Percentiles rank a stretch among this genome's conserved stretches.
phyloP scores from a whole-genome alignment of 2,797 vertebrate species.

The Lates japonicus region DNA sequence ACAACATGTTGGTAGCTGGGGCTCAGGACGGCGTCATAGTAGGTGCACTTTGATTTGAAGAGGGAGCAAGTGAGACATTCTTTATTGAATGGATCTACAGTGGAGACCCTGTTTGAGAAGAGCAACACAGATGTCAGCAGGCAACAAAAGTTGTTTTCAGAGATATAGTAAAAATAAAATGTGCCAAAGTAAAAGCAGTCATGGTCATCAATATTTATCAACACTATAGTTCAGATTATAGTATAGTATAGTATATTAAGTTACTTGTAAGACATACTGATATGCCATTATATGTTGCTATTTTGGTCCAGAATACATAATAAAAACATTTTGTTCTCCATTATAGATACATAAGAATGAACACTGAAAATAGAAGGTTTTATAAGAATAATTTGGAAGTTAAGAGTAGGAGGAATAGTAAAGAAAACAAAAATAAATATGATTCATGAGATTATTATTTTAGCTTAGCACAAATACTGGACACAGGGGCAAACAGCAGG shows the following conservation, averaged over 20 bases:
- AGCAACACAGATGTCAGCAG: neutral
- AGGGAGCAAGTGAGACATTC: constrained; percentile 83
- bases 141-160: neutral
- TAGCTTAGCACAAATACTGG: too few relatives aligned
- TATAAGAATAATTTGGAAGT: too few relatives aligned
- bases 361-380: neutral
- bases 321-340: too few relatives aligned
- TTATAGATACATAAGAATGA: too few relatives aligned
- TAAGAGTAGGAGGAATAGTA: too few relatives aligned
- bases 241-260: neutral
- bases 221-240: too few relatives aligned
- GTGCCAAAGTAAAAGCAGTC: neutral
- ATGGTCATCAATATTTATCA: neutral
- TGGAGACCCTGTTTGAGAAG: constrained; percentile 65
- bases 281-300: too few relatives aligned
- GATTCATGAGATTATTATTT: too few relatives aligned
- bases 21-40: constrained; percentile 73
- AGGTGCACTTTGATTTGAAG: constrained; percentile 75
- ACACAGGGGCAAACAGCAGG: neutral
- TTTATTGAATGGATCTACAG: constrained; percentile 62
- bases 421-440: too few relatives aligned
- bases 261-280: too few relatives aligned
- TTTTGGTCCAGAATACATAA: too few relatives aligned
- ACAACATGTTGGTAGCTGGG: constrained; percentile 69
- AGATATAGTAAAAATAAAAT: neutral